Percentiles rank a stretch among this genome's conserved stretches.
These are phyloP conservation scores for Heliocidaris erythrogramma DNA, from an alignment of 35 echinoderm and acorn worm species.

Conservation along the genomic window DNA sequence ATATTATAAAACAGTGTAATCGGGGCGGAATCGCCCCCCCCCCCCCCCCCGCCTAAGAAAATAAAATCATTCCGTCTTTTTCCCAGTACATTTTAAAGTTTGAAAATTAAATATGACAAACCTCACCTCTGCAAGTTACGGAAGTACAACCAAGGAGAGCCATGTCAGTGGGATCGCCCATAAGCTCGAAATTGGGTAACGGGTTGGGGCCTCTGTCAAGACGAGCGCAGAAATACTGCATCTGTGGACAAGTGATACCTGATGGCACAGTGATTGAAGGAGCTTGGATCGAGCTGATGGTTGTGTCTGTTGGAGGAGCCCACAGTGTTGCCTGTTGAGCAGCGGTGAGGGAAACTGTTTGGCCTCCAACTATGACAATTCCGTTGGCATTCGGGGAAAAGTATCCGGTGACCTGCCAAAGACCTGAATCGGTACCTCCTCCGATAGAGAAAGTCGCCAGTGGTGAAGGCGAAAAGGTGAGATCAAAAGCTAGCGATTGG, in stretches of 20 bases:
- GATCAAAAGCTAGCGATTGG: neutral
- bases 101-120: neutral
- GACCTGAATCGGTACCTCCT: constrained; percentile 43
- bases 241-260: constrained; percentile 45
- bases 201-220: constrained; percentile 50
- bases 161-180: neutral
- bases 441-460: constrained; percentile 11
- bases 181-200: constrained; percentile 27
- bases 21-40: neutral
- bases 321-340: neutral
- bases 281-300: neutral
- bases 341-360: neutral
- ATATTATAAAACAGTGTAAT: neutral
- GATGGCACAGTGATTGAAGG: neutral
- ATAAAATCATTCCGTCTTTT: neutral
- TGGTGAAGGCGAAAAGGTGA: neutral
- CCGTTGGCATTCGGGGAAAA: constrained; percentile 27
- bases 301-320: neutral
- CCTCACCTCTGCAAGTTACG: constrained; percentile 64
- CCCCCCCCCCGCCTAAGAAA: neutral
- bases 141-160: constrained; percentile 60
- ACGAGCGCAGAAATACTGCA: constrained; percentile 63
- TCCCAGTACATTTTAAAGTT: too few relatives aligned
- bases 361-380: neutral
- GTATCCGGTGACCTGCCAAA: constrained; percentile 60